A percentile compares a stretch with the other conserved stretches of the same genome.
Conservation (phyloP, 2,113 vertebrate species). For the Craseonycteris thonglongyai region DNA sequence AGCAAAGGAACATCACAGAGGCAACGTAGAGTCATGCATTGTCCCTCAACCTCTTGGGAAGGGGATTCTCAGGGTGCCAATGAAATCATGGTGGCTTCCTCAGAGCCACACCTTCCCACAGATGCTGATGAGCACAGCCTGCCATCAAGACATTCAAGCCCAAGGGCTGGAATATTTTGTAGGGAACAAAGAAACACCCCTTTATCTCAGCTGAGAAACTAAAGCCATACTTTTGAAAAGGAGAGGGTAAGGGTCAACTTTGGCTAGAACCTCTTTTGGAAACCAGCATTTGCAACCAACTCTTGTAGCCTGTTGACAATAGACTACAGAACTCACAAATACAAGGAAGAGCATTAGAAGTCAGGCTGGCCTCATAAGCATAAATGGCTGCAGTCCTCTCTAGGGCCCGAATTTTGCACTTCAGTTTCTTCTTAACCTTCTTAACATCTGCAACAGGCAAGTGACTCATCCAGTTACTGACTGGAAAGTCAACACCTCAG, state of each 20-base stretch:
- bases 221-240: not conserved
- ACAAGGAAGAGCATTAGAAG: not conserved
- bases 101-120: not conserved
- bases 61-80: too few species aligned
- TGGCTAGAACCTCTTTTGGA: not conserved
- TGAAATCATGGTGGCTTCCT: not conserved
- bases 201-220: not conserved
- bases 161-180: not conserved
- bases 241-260: not conserved
- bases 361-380: not conserved
- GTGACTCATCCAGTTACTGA: not conserved
- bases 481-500: constrained; percentile 15
- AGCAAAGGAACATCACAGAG: not conserved
- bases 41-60: not conserved
- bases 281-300: not conserved
- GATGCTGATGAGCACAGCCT: not conserved
- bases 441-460: not conserved
- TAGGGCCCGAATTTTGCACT: not conserved
- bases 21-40: not conserved
- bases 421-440: constrained; percentile 28
- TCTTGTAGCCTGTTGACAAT: not conserved
- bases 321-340: not conserved
- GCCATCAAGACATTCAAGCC: not conserved
- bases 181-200: not conserved
- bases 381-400: not conserved